These are phyloP conservation scores for Cistogaster globosa DNA, from an alignment of 2,888 invertebrate species.

Conservation along the genomic window DNA sequence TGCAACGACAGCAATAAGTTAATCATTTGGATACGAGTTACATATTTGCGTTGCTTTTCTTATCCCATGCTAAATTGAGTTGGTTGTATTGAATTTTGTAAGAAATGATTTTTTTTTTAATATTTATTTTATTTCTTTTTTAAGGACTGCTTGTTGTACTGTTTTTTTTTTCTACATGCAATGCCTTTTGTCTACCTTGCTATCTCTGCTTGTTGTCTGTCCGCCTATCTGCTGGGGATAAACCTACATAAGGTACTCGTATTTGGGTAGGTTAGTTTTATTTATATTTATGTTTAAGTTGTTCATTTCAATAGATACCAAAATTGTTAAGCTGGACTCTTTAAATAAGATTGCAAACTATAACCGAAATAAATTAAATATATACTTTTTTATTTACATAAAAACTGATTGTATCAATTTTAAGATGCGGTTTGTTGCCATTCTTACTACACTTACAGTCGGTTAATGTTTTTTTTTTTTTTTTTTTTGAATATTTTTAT, in stretches of 20 bases:
- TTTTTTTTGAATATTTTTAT: constrained; percentile 21
- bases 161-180: neutral
- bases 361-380: constrained; percentile 10
- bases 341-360: constrained; percentile 51
- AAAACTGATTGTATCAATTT: constrained; percentile 12
- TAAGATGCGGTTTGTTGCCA: neutral
- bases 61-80: neutral
- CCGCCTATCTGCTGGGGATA: constrained; percentile 32
- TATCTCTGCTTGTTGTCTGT: constrained; percentile 11
- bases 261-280: constrained; percentile 67
- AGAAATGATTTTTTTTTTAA: neutral
- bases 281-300: constrained; percentile 21
- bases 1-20: constrained; percentile 63
- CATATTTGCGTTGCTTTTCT: neutral
- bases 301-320: constrained; percentile 7
- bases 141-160: neutral
- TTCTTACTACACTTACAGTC: neutral
- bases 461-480: too few relatives aligned
- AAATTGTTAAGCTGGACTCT: constrained; percentile 34
- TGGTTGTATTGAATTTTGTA: constrained; percentile 2
- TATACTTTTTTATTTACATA: constrained; percentile 27
- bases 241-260: constrained; percentile 37
- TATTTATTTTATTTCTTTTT: neutral
- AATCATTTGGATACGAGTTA: constrained; percentile 63
- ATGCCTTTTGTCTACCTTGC: neutral